These are phyloP conservation scores for Stylophora pistillata DNA, from an alignment of 64 coral and sea anemone species.

Conservation along the genomic window DNA sequence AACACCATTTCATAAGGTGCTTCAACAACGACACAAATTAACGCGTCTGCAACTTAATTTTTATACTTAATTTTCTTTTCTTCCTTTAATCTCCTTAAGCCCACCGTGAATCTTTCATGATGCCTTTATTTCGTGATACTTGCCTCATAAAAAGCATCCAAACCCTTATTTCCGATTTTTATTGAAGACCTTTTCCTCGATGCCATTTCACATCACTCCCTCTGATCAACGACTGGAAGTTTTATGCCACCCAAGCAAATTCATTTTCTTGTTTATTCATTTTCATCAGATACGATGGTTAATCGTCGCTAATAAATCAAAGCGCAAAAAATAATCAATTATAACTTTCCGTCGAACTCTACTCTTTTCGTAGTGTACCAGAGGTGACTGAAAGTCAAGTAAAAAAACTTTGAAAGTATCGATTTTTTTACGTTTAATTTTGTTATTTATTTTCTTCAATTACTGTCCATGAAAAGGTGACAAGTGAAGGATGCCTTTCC, in stretches of 20 bases:
- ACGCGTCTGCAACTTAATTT: too few species aligned
- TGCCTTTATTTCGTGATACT: background rate
- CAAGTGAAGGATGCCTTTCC: background rate
- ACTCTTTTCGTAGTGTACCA: background rate
- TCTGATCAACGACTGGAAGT: background rate
- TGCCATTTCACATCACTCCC: background rate
- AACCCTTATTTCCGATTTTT: background rate
- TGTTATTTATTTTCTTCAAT: too few species aligned
- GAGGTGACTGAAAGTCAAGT: too few species aligned
- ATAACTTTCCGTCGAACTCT: background rate
- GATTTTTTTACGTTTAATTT: too few species aligned
- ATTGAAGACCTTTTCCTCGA: background rate
- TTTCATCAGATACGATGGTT: background rate
- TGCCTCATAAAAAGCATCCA: background rate
- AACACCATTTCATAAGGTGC: too few species aligned
- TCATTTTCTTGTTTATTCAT: background rate
- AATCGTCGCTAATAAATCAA: background rate
- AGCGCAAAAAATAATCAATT: background rate
- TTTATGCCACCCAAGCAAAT: background rate
- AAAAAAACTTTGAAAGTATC: too few species aligned
- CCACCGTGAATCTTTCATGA: background rate
- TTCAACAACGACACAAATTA: too few species aligned
- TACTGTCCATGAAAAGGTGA: too few species aligned
- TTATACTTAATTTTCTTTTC: too few species aligned
- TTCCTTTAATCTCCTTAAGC: too few species aligned